Percentiles rank a stretch among this genome's conserved stretches.
phyloP scores from a whole-genome alignment of 2,797 vertebrate genomes.

The Orientallactaga sibirica region DNA sequence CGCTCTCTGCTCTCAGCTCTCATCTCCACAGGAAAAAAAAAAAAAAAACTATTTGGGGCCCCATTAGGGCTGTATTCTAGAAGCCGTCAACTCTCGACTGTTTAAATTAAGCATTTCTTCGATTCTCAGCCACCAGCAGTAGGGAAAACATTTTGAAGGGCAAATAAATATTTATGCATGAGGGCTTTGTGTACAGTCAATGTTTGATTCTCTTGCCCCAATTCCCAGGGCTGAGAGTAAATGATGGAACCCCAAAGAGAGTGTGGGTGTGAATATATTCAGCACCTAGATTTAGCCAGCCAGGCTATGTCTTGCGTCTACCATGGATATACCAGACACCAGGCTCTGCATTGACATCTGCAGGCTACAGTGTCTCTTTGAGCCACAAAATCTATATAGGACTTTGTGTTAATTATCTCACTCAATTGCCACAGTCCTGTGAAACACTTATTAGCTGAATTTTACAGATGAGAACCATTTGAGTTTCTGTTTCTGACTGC shows the following conservation, averaged over 20 bases:
- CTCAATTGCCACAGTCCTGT: not conserved
- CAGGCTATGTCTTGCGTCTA: rapidly evolving
- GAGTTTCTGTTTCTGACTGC: not conserved
- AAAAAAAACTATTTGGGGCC: slow-evolving; percentile 48
- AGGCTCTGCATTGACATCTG: rapidly evolving
- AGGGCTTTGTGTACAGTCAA: slow-evolving; percentile 69
- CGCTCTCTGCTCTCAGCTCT: slow-evolving; percentile 14
- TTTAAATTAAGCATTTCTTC: slow-evolving; percentile 73
- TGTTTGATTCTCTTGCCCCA: slow-evolving; percentile 78
- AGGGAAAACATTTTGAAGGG: slow-evolving; percentile 77
- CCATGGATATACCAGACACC: rapidly evolving
- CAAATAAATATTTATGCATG: slow-evolving; percentile 81
- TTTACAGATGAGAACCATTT: not conserved
- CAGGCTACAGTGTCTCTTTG: not conserved
- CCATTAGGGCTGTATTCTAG: slow-evolving; percentile 65
- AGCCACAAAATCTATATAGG: not conserved
- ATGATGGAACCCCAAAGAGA: slow-evolving; percentile 49
- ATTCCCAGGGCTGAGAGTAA: slow-evolving; percentile 73
- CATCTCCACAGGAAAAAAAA: slow-evolving; percentile 39
- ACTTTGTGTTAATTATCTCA: not conserved
- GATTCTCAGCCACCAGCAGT: slow-evolving; percentile 55
- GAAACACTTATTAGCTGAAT: slow-evolving; percentile 4
- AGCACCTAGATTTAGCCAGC: not conserved
- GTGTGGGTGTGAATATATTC: not conserved
- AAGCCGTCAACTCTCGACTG: not conserved